Evolutionary conservation across 2,113 vertebrate species (phyloP).

Genomic region (Xyrauchen texanus): DNA sequence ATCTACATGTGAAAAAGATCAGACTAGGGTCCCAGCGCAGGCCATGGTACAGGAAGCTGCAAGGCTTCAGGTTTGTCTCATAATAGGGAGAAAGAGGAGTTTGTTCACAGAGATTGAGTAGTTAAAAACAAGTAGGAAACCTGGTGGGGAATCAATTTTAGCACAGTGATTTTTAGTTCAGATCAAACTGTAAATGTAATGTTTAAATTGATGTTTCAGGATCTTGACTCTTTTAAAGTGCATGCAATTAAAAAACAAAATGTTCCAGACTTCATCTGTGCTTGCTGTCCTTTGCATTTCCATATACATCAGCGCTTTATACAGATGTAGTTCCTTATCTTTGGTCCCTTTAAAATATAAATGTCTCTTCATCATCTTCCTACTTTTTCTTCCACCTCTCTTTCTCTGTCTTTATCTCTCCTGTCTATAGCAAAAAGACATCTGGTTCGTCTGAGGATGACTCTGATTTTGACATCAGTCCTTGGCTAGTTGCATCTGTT

Average conservation of each 20-base stretch:
- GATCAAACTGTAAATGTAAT: no score
- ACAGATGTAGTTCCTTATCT: background rate
- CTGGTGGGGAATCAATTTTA: no score
- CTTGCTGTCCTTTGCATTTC: background rate
- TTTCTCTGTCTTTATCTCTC: background rate
- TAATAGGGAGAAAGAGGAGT: background rate
- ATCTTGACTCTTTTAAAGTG: no score
- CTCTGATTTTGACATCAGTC: constrained; percentile 66
- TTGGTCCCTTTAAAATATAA: background rate
- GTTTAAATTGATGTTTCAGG: no score
- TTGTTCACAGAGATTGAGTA: background rate
- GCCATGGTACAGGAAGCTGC: constrained; percentile 92
- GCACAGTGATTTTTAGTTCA: no score
- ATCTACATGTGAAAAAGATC: constrained; percentile 78
- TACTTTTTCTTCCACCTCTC: constrained; percentile 12
- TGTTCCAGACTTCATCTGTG: no score
- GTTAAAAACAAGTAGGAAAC: no score
- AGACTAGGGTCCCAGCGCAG: constrained; percentile 81
- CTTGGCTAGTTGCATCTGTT: constrained; percentile 54
- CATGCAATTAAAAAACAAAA: no score
- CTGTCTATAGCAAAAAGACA: constrained; percentile 66
- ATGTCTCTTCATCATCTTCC: background rate
- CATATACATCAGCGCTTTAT: background rate
- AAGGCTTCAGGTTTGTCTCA: constrained; percentile 86
- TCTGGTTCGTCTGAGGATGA: constrained; percentile 73